These are phyloP conservation scores for Helicoverpa zea DNA, from an alignment of 1,140 invertebrate genomes.

Conservation along the genomic window DNA sequence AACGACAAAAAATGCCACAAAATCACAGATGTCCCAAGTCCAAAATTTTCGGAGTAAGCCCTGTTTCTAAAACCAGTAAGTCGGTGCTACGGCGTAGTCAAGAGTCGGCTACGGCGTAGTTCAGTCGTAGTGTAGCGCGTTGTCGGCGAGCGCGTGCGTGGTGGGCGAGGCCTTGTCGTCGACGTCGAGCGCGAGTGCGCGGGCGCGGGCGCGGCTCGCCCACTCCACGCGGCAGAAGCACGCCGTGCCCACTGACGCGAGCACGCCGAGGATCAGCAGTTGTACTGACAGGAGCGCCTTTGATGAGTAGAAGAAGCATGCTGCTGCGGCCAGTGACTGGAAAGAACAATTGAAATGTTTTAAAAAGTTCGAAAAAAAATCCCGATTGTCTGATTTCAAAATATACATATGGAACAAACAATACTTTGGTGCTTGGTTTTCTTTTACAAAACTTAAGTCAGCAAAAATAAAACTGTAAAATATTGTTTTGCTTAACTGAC, in stretches of 20 bases:
- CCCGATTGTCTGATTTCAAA: too few species aligned
- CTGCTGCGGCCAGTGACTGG: constrained; percentile 96
- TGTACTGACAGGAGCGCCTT: constrained; percentile 92
- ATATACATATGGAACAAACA: too few species aligned
- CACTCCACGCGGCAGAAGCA: constrained; percentile 94
- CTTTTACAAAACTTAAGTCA: too few species aligned
- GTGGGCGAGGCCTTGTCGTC: constrained; percentile 73
- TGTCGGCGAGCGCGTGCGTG: constrained; percentile 70
- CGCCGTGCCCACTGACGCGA: constrained; percentile 92
- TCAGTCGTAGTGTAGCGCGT: constrained; percentile 81
- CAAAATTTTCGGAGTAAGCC: background rate
- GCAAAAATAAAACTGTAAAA: background rate
- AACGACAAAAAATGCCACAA: too few species aligned
- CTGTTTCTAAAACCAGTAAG: constrained; percentile 24
- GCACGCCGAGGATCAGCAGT: constrained; percentile 91
- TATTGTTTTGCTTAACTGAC: too few species aligned
- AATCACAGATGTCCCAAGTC: too few species aligned
- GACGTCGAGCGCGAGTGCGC: constrained; percentile 62
- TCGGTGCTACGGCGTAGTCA: background rate
- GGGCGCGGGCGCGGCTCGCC: constrained; percentile 76
- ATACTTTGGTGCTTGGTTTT: too few species aligned
- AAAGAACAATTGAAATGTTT: constrained; percentile 3
- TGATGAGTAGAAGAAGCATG: constrained; percentile 96
- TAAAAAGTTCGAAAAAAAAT: background rate
- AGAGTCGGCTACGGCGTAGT: background rate